Evolutionary conservation across 2,888 invertebrate species (phyloP).

Genomic region (Limulus polyphemus): DNA sequence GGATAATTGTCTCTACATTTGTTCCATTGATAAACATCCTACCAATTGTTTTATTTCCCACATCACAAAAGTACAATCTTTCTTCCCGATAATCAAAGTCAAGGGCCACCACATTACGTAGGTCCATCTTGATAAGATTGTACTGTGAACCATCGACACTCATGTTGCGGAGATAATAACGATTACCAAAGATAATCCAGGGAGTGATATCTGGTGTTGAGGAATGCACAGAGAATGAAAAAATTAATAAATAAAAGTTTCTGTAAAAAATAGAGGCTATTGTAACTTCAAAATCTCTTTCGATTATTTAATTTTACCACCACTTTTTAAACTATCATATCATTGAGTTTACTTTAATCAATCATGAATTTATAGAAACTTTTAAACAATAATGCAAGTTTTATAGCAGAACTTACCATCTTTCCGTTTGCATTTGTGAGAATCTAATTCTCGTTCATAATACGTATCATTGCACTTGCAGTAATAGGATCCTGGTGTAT

Average conservation of each 20-base stretch:
- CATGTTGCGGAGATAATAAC: constrained; percentile 94
- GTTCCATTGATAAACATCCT: constrained; percentile 45
- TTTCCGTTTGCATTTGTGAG: constrained; percentile 77
- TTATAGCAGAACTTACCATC: constrained; percentile 45
- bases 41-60: constrained; percentile 86
- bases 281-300: too few species aligned
- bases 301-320: too few species aligned
- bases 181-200: constrained; percentile 89
- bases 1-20: constrained; percentile 65
- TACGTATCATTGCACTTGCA: constrained; percentile 90
- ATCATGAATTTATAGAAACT: background rate
- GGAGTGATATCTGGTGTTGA: constrained; percentile 40
- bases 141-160: constrained; percentile 74
- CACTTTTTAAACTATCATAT: background rate
- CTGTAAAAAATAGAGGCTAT: too few species aligned
- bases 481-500: constrained; percentile 85
- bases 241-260: background rate
- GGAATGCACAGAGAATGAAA: too few species aligned
- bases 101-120: constrained; percentile 90
- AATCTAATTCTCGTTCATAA: constrained; percentile 70
- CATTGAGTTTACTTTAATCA: background rate
- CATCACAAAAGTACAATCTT: constrained; percentile 89
- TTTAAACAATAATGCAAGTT: background rate
- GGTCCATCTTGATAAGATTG: constrained; percentile 78
- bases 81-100: constrained; percentile 78